Base-by-base conservation (phyloP, 2,888 invertebrate genomes). In the Cephus rjabovi region DNA sequence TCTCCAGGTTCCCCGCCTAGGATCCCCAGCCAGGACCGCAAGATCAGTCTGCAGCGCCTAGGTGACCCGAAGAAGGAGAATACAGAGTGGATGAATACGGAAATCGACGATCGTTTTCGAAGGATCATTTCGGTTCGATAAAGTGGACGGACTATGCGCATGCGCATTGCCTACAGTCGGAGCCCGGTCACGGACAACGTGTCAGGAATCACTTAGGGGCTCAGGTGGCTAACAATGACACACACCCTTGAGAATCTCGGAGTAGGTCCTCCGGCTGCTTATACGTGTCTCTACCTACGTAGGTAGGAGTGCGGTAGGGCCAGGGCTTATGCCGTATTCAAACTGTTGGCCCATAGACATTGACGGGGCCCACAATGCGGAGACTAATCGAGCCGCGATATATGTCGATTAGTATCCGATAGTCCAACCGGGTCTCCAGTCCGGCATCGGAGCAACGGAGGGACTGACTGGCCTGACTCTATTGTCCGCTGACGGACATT, bases 401-500 rank as follows among this genome's bases (percentile, higher is more conserved):
- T 82, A 83, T 84, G 86, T 88, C 87, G 87, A 87, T 87, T 87
- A 86, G 87, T 84, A 87, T 87, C 56, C 86, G 87, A 87, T 87
- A 82, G 81, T 80, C 71, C 71, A 71, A 71, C 71, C 71, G 71
- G 71, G 71, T 71, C 71, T 84, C 79, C 79, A 81, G 79, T 81
- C 84, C 81, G 83, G 80, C 86, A 35, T 35, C 35, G 78, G 82
- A 31, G 81, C 83, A 81, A 78, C 35, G 69, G 74, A 77, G 74
- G 69, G 79, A 74, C 76, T 37, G 79, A 74, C 71, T 71, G 71
- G 71, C 71, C 71, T 71, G 71, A 40, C n/a, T 78, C 78, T 75
- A 78, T 78, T 78, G 78, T 78, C 73, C 78, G 35, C n/a, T 78
- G 78, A 78, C 76, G 78, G 73, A 76, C 78, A 76, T 78, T 78